A percentile compares a stretch with the other conserved stretches of the same genome.
Conservation (phyloP, 2,888 invertebrate genomes). For the Ceramica pisi region DNA sequence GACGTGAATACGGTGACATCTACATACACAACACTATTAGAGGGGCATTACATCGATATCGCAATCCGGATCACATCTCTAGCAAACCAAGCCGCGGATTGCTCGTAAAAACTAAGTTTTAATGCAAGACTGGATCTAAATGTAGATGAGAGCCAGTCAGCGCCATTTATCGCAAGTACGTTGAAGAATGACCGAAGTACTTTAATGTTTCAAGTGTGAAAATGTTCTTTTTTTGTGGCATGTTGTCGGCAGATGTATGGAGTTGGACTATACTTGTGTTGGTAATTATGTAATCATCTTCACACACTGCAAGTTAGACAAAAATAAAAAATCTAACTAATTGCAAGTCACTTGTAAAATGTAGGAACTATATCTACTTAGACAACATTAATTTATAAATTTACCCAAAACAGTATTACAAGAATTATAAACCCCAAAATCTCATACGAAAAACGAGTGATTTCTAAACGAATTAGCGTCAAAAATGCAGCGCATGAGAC, state of each 20-base stretch:
- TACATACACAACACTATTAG: slow-evolving; percentile 37
- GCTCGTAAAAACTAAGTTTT: slow-evolving; percentile 63
- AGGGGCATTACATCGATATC: slow-evolving; percentile 41
- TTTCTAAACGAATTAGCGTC: slow-evolving; percentile 80
- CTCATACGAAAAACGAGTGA: slow-evolving; percentile 66
- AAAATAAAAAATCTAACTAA: no score
- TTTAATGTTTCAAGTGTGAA: slow-evolving; percentile 15
- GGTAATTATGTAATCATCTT: neutral
- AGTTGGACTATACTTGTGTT: neutral
- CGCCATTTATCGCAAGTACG: slow-evolving; percentile 40
- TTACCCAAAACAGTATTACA: neutral
- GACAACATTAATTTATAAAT: neutral
- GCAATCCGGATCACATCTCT: slow-evolving; percentile 39
- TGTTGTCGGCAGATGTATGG: slow-evolving; percentile 1
- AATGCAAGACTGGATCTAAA: slow-evolving; percentile 43
- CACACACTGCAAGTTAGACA: neutral
- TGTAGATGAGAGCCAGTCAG: slow-evolving; percentile 51
- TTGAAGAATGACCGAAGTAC: slow-evolving; percentile 28
- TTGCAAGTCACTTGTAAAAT: no score
- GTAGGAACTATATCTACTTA: no score
- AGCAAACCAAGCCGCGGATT: slow-evolving; percentile 35
- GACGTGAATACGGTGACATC: neutral
- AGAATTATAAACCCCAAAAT: slow-evolving; percentile 5
- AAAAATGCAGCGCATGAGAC: slow-evolving; percentile 75
- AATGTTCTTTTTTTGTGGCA: neutral